Evolutionary conservation across 1,140 invertebrate genomes (phyloP).

Genomic region (Carcinoscorpius rotundicauda): DNA sequence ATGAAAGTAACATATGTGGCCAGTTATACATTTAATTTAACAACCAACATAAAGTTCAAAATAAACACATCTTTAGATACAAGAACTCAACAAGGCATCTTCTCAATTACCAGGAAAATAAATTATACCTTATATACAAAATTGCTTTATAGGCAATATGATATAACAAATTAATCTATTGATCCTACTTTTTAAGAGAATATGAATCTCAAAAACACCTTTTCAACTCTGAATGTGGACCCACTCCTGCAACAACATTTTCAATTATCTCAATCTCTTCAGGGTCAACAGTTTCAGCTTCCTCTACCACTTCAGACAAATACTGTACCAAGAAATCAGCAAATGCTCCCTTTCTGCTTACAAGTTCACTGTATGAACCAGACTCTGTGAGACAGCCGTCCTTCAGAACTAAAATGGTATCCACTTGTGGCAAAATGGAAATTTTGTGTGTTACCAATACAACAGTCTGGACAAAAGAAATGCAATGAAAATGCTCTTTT

Average conservation of each 20-base stretch:
- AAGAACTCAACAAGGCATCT: no score
- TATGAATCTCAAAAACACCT: constrained; percentile 1
- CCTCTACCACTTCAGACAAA: constrained; percentile 15
- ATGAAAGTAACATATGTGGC: no score
- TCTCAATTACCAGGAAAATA: no score
- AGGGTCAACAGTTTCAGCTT: constrained; percentile 13
- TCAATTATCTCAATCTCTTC: constrained; percentile 22
- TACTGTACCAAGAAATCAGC: constrained; percentile 33
- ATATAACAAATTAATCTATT: no score
- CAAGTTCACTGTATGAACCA: constrained; percentile 35
- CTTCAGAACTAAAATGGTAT: constrained; percentile 38
- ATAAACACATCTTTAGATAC: no score
- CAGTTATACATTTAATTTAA: no score
- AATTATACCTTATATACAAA: no score
- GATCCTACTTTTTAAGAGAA: no score
- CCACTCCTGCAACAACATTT: constrained; percentile 16
- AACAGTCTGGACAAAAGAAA: constrained; percentile 25
- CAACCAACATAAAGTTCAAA: no score
- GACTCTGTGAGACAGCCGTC: constrained; percentile 36
- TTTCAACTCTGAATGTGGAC: constrained; percentile 10
- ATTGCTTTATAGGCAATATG: no score
- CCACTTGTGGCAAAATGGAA: constrained; percentile 34
- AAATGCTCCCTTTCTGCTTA: constrained; percentile 32
- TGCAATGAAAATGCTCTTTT: neutral
- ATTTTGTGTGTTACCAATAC: constrained; percentile 33